phyloP scores from a whole-genome alignment of 2,888 invertebrate genomes.

The Sarcophaga caerulescens region DNA sequence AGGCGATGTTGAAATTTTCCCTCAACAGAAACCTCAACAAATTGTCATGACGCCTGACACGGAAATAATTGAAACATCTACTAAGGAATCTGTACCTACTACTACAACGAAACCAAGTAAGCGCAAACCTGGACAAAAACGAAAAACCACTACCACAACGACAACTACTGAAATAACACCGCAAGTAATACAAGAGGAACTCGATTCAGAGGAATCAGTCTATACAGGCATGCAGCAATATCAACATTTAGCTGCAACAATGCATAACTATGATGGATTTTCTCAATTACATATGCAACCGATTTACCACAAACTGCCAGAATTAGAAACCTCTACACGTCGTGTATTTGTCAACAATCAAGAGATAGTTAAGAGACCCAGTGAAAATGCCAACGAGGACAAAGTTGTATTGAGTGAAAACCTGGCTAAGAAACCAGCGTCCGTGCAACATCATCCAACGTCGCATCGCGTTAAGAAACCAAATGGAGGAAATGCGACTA shows the following conservation, averaged over 20 bases:
- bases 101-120: constrained; percentile 75
- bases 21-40: constrained; percentile 82
- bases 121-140: constrained; percentile 76
- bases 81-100: constrained; percentile 69
- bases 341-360: constrained; percentile 78
- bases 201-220: constrained; percentile 77
- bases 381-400: constrained; percentile 61
- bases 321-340: constrained; percentile 75
- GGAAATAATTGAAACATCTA: constrained; percentile 78
- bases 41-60: constrained; percentile 81
- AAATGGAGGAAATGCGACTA: constrained; percentile 56
- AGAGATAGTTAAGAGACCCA: constrained; percentile 74
- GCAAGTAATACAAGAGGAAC: constrained; percentile 75
- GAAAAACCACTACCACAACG: constrained; percentile 68
- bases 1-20: constrained; percentile 83
- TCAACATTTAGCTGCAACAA: constrained; percentile 74
- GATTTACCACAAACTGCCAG: constrained; percentile 74
- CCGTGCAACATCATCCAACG: constrained; percentile 69
- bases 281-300: constrained; percentile 76
- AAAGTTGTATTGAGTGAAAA: constrained; percentile 60
- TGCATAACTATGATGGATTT: constrained; percentile 75
- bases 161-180: constrained; percentile 71
- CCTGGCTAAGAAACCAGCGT: constrained; percentile 72
- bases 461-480: constrained; percentile 76
- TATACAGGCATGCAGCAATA: constrained; percentile 78